Percentiles rank a stretch among this genome's conserved stretches.
Evolutionary conservation across 2,797 vertebrate genomes (phyloP).

Genomic region (Danio choprae): DNA sequence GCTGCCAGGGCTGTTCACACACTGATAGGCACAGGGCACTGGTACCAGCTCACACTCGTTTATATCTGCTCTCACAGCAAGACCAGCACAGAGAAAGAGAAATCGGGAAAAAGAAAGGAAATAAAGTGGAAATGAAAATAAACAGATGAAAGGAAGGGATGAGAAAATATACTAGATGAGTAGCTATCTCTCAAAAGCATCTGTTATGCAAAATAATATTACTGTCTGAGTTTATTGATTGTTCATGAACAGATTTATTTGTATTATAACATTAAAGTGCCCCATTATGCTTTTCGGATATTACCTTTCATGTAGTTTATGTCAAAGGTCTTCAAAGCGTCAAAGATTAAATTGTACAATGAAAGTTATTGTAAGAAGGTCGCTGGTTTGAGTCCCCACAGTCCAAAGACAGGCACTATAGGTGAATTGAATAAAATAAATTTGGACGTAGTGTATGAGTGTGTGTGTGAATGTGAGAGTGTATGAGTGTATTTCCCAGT

Average conservation of each 20-base stretch:
- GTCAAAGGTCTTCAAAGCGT: too few species aligned
- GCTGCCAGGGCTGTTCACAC: slow-evolving; percentile 94
- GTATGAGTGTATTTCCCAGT: too few species aligned
- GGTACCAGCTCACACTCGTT: slow-evolving; percentile 95
- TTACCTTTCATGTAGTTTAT: too few species aligned
- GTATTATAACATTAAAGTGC: background rate
- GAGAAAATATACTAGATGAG: slow-evolving; percentile 77
- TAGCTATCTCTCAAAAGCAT: slow-evolving; percentile 68
- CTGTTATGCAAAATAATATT: slow-evolving; percentile 29
- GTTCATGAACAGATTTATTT: background rate
- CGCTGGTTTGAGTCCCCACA: too few species aligned
- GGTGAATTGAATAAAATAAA: too few species aligned
- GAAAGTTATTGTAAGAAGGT: too few species aligned
- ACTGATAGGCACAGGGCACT: slow-evolving; percentile 91
- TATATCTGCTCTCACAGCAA: slow-evolving; percentile 90
- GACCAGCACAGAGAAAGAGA: slow-evolving; percentile 61
- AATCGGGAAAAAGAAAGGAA: slow-evolving; percentile 55
- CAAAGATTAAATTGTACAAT: too few species aligned
- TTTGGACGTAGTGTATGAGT: too few species aligned
- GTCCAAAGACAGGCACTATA: too few species aligned
- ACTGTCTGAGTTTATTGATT: background rate
- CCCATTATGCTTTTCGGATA: too few species aligned
- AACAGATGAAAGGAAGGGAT: slow-evolving; percentile 53
- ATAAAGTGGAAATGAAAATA: background rate
- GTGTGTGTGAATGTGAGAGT: too few species aligned